Evolutionary conservation across 92 coral and sea anemone genomes (phyloP).

Genomic region (Epizoanthus ramosus): DNA sequence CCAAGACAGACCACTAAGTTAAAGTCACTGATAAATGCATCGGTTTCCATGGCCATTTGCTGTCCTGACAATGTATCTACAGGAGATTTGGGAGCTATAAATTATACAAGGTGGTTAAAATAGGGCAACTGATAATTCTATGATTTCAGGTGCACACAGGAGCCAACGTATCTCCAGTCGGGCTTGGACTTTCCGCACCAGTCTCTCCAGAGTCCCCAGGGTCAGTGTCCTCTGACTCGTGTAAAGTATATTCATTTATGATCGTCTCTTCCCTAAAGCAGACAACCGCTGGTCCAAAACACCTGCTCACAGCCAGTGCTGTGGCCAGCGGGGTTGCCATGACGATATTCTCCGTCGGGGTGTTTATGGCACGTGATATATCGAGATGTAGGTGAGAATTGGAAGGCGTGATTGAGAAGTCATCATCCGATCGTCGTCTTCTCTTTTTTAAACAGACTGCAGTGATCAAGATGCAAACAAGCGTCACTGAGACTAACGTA

Average conservation of each 20-base stretch:
- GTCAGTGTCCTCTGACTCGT: not conserved
- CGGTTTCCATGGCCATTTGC: no score
- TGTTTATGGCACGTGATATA: not conserved
- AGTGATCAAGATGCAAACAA: constrained; percentile 24
- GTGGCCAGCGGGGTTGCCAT: constrained; percentile 28
- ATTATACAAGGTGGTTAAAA: no score
- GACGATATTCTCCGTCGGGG: constrained; percentile 20
- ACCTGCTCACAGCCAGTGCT: constrained; percentile 12
- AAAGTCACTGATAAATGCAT: no score
- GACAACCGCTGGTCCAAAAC: constrained; percentile 33
- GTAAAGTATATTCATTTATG: not conserved
- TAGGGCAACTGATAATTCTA: not conserved
- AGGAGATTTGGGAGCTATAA: no score
- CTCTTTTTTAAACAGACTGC: constrained; percentile 30
- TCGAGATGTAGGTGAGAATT: constrained; percentile 13
- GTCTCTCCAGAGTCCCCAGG: not conserved
- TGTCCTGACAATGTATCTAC: no score
- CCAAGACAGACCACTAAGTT: no score
- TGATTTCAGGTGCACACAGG: not conserved
- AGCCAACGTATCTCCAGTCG: not conserved
- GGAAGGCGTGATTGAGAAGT: constrained; percentile 1
- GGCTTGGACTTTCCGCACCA: not conserved
- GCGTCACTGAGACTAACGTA: constrained; percentile 14
- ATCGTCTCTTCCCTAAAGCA: constrained; percentile 11
- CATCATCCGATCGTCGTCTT: constrained; percentile 10